These are phyloP conservation scores for Melospiza melodia DNA, from an alignment of 2,113 vertebrate genomes.

Conservation along the genomic window DNA sequence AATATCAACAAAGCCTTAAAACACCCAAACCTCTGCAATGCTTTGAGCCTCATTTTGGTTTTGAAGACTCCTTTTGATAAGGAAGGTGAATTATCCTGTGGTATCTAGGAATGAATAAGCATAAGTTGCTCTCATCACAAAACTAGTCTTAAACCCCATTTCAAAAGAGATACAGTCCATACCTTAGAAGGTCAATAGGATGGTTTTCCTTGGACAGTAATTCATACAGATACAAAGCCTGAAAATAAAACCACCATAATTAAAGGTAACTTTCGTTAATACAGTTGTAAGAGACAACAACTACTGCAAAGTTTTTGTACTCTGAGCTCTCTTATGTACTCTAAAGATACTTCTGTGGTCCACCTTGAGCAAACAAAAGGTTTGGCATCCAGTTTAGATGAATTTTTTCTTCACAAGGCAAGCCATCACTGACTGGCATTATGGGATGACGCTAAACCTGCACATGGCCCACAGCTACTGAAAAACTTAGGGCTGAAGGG, in stretches of 20 bases:
- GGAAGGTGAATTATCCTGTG: not conserved
- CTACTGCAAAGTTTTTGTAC: not conserved
- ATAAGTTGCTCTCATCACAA: not conserved
- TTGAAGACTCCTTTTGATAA: not conserved
- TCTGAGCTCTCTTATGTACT: not conserved
- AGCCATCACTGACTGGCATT: not conserved
- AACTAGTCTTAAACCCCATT: not conserved
- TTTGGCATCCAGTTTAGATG: not conserved
- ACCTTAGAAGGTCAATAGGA: slow-evolving; percentile 75
- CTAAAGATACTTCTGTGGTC: not conserved
- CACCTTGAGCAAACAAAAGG: not conserved
- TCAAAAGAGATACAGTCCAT: slow-evolving; percentile 13
- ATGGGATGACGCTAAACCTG: not conserved
- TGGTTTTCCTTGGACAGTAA: slow-evolving; percentile 57
- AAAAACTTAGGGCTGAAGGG: not conserved
- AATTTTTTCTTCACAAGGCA: not conserved
- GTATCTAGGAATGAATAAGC: not conserved
- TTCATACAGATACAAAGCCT: slow-evolving; percentile 81
- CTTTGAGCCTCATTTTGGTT: not conserved
- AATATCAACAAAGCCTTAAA: not conserved
- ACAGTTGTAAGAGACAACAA: not conserved
- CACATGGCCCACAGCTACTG: not conserved
- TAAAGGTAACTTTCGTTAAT: not conserved
- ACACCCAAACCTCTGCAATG: not conserved
- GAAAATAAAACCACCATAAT: slow-evolving; percentile 24